These are phyloP conservation scores for Drosophila neocordata DNA, from an alignment of 1,140 invertebrate genomes.

Conservation along the genomic window DNA sequence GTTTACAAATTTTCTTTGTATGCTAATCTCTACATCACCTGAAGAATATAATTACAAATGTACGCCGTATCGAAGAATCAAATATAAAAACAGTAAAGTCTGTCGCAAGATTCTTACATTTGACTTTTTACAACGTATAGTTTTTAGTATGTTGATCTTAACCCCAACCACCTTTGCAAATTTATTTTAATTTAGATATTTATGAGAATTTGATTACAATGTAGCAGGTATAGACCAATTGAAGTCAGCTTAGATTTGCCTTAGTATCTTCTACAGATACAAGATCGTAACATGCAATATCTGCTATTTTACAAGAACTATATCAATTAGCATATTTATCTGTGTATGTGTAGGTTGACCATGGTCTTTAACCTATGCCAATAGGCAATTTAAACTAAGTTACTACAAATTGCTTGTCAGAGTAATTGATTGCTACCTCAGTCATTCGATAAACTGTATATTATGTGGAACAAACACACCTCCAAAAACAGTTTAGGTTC, in stretches of 20 bases:
- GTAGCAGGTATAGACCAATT: background rate
- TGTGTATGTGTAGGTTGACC: background rate
- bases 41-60: too few relatives aligned
- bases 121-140: too few relatives aligned
- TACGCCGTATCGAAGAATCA: too few relatives aligned
- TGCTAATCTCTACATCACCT: too few relatives aligned
- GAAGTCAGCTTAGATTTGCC: background rate
- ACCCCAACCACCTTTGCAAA: background rate
- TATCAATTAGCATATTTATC: slow-evolving; percentile 25
- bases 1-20: too few relatives aligned
- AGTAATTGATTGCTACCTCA: slow-evolving; percentile 25
- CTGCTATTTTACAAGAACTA: slow-evolving; percentile 5
- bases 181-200: background rate
- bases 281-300: background rate
- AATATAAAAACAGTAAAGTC: too few relatives aligned
- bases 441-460: too few relatives aligned
- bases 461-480: slow-evolving; percentile 33
- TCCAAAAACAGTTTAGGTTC: slow-evolving; percentile 19
- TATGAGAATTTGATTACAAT: background rate
- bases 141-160: too few relatives aligned
- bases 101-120: too few relatives aligned
- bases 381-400: slow-evolving; percentile 43
- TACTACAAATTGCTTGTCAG: slow-evolving; percentile 35
- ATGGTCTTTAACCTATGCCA: slow-evolving; percentile 51
- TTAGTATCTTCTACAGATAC: background rate